Conservation (phyloP, 1,140 invertebrate genomes). For the Vanessa tameamea region DNA sequence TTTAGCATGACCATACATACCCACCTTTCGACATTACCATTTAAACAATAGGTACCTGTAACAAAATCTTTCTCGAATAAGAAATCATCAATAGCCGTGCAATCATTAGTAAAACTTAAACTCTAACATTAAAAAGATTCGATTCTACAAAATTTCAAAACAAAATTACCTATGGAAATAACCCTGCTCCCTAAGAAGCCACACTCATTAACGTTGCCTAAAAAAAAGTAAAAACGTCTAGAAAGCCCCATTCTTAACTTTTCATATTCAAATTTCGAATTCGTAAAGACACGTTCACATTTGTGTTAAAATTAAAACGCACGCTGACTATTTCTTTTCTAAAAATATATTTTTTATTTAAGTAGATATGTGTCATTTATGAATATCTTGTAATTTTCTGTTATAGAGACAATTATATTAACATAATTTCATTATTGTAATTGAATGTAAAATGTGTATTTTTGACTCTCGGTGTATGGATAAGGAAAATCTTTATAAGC, state of each 20-base stretch:
- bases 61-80: background rate
- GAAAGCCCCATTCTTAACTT: conserved; percentile 70
- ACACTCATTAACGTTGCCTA: conserved; percentile 53
- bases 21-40: background rate
- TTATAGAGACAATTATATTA: no score
- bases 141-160: conserved; percentile 35
- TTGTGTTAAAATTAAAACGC: conserved; percentile 6
- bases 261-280: conserved; percentile 72
- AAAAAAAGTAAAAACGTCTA: conserved; percentile 58
- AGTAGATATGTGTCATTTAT: no score
- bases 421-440: no score
- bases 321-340: background rate
- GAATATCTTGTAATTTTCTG: no score
- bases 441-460: no score
- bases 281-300: conserved; percentile 48
- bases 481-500: no score
- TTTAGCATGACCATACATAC: background rate
- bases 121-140: conserved; percentile 31
- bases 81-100: conserved; percentile 18
- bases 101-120: conserved; percentile 32
- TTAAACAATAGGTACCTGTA: background rate
- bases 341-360: background rate
- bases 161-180: conserved; percentile 53
- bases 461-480: no score
- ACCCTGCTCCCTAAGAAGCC: conserved; percentile 67